These are phyloP conservation scores for Hyperopisus bebe DNA, from an alignment of 2,113 vertebrate species.

Conservation along the genomic window DNA sequence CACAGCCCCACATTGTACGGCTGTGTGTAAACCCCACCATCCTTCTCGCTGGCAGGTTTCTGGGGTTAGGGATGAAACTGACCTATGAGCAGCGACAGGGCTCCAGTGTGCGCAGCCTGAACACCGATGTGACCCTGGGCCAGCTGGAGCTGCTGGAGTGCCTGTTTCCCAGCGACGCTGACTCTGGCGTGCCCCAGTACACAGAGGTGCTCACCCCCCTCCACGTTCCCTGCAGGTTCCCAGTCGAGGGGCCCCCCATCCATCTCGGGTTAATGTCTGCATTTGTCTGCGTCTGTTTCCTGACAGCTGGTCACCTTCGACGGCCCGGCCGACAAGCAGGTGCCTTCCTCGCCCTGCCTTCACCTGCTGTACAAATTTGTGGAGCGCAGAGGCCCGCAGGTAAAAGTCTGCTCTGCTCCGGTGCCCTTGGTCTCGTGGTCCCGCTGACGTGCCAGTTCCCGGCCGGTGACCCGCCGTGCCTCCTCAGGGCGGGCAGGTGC, in stretches of 20 bases:
- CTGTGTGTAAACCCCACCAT: not conserved
- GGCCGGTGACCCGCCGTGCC: conserved; percentile 1
- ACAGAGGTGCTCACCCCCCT: conserved; percentile 71
- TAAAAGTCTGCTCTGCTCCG: conserved; percentile 42
- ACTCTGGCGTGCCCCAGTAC: conserved; percentile 70
- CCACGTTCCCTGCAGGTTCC: not conserved
- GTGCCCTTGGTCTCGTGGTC: not conserved
- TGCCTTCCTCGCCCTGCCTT: conserved; percentile 65
- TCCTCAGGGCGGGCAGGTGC: conserved; percentile 79
- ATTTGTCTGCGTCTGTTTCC: conserved; percentile 36
- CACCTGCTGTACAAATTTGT: conserved; percentile 89
- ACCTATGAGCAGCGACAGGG: conserved; percentile 85
- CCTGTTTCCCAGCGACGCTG: conserved; percentile 77
- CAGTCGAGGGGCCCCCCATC: not conserved
- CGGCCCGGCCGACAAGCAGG: conserved; percentile 53
- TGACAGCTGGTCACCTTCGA: conserved; percentile 83
- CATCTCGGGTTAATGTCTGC: not conserved
- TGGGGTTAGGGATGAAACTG: conserved; percentile 78
- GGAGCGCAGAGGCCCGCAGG: conserved; percentile 86
- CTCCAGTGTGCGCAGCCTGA: conserved; percentile 68
- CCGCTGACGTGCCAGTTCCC: not conserved
- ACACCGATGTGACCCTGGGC: conserved; percentile 77
- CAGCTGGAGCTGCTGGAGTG: conserved; percentile 88
- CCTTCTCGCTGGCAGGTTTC: conserved; percentile 67
- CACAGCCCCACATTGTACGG: not conserved